Base-by-base conservation (phyloP, 2,113 vertebrate genomes). In the Tiliqua scincoides region DNA sequence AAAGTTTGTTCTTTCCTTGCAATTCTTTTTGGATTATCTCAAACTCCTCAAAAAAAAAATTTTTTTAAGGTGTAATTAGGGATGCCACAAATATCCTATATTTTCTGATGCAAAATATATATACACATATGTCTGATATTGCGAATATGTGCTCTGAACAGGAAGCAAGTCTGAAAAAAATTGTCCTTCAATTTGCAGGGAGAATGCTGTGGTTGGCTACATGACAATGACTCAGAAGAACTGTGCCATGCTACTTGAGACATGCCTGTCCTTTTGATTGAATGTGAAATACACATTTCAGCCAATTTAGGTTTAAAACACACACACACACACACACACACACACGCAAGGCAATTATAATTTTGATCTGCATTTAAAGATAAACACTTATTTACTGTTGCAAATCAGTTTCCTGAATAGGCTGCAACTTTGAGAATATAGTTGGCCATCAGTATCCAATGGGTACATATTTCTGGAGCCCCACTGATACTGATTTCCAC, bases 1-100 rank as follows among this genome's bases (percentile, higher is more conserved):
- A 87, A 37, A n/a, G 88, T 93, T 91, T 91, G 81, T 88, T 91
- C 76, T 92, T 95, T 84, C 84, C 73, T 59, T 11, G 84, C 77
- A 81, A 43, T 32, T 48, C 70, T 30, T 85, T 76, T 48, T 52
- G 79, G 57, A 83, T 79, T 67, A 63, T 80, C 87, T 93, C 91
- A 93, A 82, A 80, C 7, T 35, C 77, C 91, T 93, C 89, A 87
- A 85, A 79, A 57, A 15, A 48, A 27, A 90, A 82, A 91, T n/a
- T n/a, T n/a, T n/a, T n/a, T n/a, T n/a, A n/a, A 89, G 91, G 90
- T 21, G 87, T 21, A 68, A 7, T 11, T 65, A 32, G 52, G 48
- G 25, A 10, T 27, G 14, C 25, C 27, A 62, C 6, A 73, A 73
- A n/a, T 15, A 15, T n/a, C 18, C 21, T 61, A 30, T 17, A 25